A percentile compares a stretch with the other conserved stretches of the same genome.
Evolutionary conservation across 2,888 invertebrate genomes (phyloP).

Genomic region (Augochlorella aurata): DNA sequence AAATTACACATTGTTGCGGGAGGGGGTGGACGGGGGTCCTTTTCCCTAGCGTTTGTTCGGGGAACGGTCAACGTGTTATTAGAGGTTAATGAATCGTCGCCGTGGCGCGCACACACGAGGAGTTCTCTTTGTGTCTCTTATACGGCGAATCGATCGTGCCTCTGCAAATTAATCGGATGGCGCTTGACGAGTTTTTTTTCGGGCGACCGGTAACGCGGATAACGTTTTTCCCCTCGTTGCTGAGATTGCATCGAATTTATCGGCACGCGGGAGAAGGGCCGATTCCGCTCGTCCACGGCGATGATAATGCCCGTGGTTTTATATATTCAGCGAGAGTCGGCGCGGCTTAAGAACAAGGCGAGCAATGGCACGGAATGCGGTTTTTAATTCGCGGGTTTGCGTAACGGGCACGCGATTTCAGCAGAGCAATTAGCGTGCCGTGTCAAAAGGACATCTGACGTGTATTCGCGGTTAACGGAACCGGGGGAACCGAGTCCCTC

Average conservation of each 20-base stretch:
- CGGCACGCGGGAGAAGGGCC: background rate
- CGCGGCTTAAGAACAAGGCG: conserved; percentile 23
- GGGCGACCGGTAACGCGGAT: background rate
- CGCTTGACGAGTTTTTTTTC: background rate
- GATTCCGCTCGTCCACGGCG: background rate
- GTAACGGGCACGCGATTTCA: conserved; percentile 65
- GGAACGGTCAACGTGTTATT: conserved; percentile 37
- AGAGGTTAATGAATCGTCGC: conserved; percentile 31
- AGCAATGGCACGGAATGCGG: conserved; percentile 21
- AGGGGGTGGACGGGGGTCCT: background rate
- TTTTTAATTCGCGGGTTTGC: conserved; percentile 36
- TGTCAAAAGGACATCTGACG: conserved; percentile 67
- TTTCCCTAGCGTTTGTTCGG: conserved; percentile 1
- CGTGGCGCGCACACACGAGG: background rate
- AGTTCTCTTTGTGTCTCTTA: background rate
- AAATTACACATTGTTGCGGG: conserved; percentile 42
- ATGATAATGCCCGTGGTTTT: background rate
- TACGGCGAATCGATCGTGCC: background rate
- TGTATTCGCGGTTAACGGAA: conserved; percentile 67
- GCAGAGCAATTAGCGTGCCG: conserved; percentile 64
- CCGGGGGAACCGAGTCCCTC: conserved; percentile 51
- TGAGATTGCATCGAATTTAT: background rate
- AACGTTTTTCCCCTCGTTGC: background rate
- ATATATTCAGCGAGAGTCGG: conserved; percentile 31
- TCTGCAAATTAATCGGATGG: background rate